Percentiles rank a stretch among this genome's conserved stretches.
phyloP scores from a whole-genome alignment of 2,113 vertebrate genomes.

The Sapayoa aenigma region DNA sequence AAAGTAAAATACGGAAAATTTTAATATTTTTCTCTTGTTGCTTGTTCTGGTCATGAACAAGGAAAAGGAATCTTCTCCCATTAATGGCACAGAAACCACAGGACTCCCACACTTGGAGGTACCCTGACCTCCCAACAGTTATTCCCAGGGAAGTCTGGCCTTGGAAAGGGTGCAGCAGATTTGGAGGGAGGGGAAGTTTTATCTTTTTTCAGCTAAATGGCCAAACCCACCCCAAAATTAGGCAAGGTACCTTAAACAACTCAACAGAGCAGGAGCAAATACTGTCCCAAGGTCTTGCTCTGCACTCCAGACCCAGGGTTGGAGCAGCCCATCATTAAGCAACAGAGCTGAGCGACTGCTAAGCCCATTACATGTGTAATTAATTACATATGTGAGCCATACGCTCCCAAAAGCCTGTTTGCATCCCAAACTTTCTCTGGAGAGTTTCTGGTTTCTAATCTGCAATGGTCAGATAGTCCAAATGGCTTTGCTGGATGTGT shows the following conservation, averaged over 20 bases:
- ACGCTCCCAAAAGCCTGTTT: accelerated
- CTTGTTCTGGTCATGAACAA: not conserved
- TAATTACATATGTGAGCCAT: not conserved
- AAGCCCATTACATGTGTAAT: not conserved
- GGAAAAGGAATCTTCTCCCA: not conserved
- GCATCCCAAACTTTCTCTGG: not conserved
- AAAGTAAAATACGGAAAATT: not conserved
- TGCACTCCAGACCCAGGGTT: not conserved
- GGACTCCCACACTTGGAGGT: not conserved
- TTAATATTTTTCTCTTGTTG: not conserved
- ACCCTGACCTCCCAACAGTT: not conserved
- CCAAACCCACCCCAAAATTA: not conserved
- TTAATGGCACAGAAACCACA: not conserved
- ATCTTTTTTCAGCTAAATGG: not conserved
- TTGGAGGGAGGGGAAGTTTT: not conserved
- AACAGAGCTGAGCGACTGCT: not conserved
- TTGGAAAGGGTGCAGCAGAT: not conserved
- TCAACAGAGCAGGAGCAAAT: accelerated
- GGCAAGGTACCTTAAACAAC: not conserved
- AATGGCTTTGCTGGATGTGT: not conserved
- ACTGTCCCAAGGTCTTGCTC: not conserved
- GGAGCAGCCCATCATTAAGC: not conserved
- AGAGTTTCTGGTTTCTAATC: not conserved
- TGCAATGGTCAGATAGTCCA: not conserved
- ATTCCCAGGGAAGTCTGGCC: not conserved